A percentile compares a stretch with the other conserved stretches of the same genome.
Conservation (phyloP, 2,113 vertebrate species). For the Nettapus auritus region DNA sequence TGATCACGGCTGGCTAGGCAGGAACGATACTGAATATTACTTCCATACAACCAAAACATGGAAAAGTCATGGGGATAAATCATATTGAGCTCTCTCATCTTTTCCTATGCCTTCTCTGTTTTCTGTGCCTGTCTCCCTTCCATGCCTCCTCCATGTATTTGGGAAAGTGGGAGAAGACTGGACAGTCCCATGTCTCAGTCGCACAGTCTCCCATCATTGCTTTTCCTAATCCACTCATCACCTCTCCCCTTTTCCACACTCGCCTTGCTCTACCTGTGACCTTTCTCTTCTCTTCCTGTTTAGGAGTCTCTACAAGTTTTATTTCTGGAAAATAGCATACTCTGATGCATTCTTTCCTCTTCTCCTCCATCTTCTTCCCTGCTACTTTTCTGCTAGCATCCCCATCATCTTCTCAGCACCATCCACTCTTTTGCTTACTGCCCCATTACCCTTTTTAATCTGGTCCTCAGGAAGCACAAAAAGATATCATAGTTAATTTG, state of each 20-base stretch:
- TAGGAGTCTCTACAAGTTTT: neutral
- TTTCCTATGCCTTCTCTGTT: neutral
- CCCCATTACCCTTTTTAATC: neutral
- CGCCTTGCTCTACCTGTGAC: neutral
- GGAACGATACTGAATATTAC: conserved; percentile 14
- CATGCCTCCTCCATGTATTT: neutral
- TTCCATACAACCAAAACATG: conserved; percentile 48
- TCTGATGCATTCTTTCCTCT: neutral
- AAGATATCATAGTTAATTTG: neutral
- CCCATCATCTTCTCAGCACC: neutral
- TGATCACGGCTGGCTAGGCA: neutral
- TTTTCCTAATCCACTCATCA: neutral
- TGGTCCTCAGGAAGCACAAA: neutral
- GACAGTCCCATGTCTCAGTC: neutral
- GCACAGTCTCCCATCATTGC: neutral
- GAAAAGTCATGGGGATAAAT: conserved; percentile 43
- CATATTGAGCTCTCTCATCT: conserved; percentile 9
- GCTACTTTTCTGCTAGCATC: neutral
- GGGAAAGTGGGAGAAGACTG: neutral
- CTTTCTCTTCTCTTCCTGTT: neutral
- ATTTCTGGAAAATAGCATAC: neutral
- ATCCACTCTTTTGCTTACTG: neutral
- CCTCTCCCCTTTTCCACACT: neutral
- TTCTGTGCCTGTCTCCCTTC: neutral
- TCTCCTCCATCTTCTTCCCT: neutral